Conservation (phyloP, 2,113 vertebrate genomes). For the Camelus dromedarius region DNA sequence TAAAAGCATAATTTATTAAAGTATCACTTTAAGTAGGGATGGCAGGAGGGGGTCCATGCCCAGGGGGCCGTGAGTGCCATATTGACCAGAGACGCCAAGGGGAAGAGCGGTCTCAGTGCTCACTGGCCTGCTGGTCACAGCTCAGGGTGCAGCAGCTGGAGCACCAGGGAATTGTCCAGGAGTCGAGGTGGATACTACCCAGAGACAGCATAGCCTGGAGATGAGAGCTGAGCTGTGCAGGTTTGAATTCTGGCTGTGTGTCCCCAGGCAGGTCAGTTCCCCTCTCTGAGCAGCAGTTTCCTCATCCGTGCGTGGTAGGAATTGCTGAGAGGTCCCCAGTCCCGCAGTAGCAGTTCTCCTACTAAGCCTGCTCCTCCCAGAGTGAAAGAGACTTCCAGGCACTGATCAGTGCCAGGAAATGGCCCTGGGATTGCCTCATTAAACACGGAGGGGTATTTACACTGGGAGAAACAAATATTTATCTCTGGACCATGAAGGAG, state of each 20-base stretch:
- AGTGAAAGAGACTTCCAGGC: slow-evolving; percentile 69
- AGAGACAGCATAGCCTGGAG: not conserved
- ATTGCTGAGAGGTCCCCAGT: not conserved
- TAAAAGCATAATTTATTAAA: slow-evolving; percentile 83
- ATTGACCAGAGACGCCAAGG: slow-evolving; percentile 22
- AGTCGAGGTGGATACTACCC: fast-evolving
- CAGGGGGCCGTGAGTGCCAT: slow-evolving; percentile 16
- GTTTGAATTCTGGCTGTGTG: slow-evolving; percentile 27
- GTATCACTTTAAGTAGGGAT: slow-evolving; percentile 80
- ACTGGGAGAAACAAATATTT: slow-evolving; percentile 85
- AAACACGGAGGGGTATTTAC: slow-evolving; percentile 83
- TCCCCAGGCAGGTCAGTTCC: not conserved
- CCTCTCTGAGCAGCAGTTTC: slow-evolving; percentile 45
- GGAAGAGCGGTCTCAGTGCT: fast-evolving
- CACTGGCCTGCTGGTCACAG: not conserved
- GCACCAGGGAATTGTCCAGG: not conserved
- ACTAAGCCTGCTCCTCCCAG: not conserved
- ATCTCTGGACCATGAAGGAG: slow-evolving; percentile 76
- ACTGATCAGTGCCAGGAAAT: slow-evolving; percentile 79
- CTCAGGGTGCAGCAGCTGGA: fast-evolving
- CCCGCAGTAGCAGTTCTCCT: not conserved
- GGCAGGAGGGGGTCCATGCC: slow-evolving; percentile 65
- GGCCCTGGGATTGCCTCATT: slow-evolving; percentile 80
- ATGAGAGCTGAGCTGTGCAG: not conserved
- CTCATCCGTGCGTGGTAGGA: not conserved